These are phyloP conservation scores for Lycocorax pyrrhopterus DNA, from an alignment of 2,113 vertebrate species.

Conservation along the genomic window DNA sequence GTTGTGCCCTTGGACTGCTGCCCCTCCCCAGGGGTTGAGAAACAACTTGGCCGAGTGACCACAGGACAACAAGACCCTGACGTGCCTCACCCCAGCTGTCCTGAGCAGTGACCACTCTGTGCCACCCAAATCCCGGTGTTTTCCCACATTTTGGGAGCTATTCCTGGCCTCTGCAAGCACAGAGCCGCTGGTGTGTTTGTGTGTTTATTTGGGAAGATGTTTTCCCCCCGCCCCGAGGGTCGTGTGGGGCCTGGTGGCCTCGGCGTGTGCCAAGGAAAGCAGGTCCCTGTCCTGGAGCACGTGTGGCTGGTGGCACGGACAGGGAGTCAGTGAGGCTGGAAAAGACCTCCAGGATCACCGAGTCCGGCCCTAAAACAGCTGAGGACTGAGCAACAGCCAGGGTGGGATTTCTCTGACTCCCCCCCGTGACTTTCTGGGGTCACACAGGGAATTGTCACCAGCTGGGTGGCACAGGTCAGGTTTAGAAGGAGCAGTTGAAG, in stretches of 20 bases:
- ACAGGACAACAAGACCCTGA: background rate
- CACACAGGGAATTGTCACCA: accelerated
- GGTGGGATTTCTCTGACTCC: accelerated
- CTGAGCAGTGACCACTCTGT: background rate
- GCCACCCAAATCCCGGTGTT: accelerated
- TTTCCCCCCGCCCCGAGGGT: background rate
- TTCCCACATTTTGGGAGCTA: background rate
- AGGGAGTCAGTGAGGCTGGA: accelerated
- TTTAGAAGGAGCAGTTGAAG: background rate
- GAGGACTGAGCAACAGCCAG: accelerated
- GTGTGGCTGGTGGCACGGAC: background rate
- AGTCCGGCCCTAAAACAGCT: background rate
- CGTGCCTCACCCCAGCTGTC: background rate
- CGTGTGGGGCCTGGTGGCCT: background rate
- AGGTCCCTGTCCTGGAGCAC: background rate
- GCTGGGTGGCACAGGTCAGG: background rate
- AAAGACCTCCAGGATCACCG: background rate
- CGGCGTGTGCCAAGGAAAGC: accelerated
- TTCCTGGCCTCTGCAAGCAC: background rate
- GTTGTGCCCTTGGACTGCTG: background rate
- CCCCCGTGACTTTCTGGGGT: background rate
- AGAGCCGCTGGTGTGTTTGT: background rate
- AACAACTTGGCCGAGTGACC: background rate
- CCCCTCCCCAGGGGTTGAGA: background rate
- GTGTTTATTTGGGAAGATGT: background rate